Base-by-base conservation (phyloP, 2,113 vertebrate species). In the Nansenia antarctica region DNA sequence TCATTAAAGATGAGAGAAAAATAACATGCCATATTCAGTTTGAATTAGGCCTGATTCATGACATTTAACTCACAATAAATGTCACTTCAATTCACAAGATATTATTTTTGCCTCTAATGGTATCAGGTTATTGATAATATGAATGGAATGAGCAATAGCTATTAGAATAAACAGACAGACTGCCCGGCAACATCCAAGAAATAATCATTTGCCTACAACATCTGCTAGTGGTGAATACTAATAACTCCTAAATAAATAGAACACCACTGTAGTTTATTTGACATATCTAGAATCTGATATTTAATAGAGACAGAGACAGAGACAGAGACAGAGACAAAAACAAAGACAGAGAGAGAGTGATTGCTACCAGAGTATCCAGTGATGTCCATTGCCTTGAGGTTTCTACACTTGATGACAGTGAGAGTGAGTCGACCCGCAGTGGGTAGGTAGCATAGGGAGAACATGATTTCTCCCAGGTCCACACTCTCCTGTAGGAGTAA, bases 381-480 rank as follows among this genome's bases (percentile, higher is more conserved):
- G 90, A 99, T 99, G 88, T 99, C 98, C 98, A 99, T 99, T 39
- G 98, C 98, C 92, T 99, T 99, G 74, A 99, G 96, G 88, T 99
- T 99, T 85, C 98, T 95, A 86, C 96, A 98, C 76, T 98, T 99
- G 90, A 99, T 99, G 86, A 99, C 98, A 0, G 98, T 99, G 70
- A 99, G 87, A 32, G 98, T 99, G 85, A 99, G 95, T 83, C 97
- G 92, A 63, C 98, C 98, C 9, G 98, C 98, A 0, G 98, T 99
- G 74, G 98, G 98, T 87, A 99, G 92, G 88, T 99, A 99, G 89
- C 98, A 99, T 37, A 99, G 94, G 34, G 98, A 99, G 87, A 99
- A 99, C 98, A 99, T 99, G 93, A 99, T 95, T 92, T 99, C 98
- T 11, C 98, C 98, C 76, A 99, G 92, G 89, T 99, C 98, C 80